A percentile compares a stretch with the other conserved stretches of the same genome.
phyloP scores from a whole-genome alignment of 2,113 vertebrate species.

The Periophthalmodon schlosseri region DNA sequence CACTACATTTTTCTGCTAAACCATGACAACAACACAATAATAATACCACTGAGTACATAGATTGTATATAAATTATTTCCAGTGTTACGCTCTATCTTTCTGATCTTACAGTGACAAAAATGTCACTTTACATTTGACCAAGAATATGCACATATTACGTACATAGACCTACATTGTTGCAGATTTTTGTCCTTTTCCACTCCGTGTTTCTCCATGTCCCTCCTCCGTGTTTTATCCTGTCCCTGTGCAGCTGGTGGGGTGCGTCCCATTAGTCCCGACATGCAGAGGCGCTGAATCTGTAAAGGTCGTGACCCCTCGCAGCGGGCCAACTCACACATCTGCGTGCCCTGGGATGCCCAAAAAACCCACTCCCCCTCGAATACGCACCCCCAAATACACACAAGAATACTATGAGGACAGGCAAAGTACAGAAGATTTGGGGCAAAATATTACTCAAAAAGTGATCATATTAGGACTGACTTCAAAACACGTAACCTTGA shows the following conservation, averaged over 20 bases:
- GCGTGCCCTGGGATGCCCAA: constrained; percentile 63
- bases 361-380: constrained; percentile 44
- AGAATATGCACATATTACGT: neutral
- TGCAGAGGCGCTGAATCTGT: constrained; percentile 88
- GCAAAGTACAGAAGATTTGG: neutral
- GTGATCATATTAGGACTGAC: neutral
- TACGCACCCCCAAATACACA: constrained; percentile 10
- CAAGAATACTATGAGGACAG: neutral
- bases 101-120: neutral
- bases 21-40: neutral
- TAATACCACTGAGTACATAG: neutral
- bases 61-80: neutral
- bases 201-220: constrained; percentile 8
- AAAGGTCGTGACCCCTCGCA: constrained; percentile 82
- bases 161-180: neutral
- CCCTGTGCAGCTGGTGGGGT: constrained; percentile 68
- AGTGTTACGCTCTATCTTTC: neutral
- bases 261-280: constrained; percentile 85
- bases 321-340: constrained; percentile 76
- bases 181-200: constrained; percentile 22
- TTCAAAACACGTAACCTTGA: constrained; percentile 10
- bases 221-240: constrained; percentile 24
- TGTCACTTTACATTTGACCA: neutral
- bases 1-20: neutral
- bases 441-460: neutral